Percentiles rank a stretch among this genome's conserved stretches.
phyloP scores from a whole-genome alignment of 2,113 vertebrate genomes.

The Eublepharis macularius region DNA sequence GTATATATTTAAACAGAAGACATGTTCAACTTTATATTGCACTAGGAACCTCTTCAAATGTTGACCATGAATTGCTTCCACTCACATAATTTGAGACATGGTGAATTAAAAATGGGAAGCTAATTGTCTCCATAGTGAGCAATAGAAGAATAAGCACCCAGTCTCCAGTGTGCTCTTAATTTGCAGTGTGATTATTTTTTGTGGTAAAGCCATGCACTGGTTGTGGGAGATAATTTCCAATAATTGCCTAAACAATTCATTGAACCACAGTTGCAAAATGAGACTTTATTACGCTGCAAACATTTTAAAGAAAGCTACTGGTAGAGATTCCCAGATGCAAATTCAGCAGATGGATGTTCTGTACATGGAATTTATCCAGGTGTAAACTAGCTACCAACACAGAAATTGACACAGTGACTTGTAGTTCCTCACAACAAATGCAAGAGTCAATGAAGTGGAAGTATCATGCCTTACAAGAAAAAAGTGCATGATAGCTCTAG shows the following conservation, averaged over 20 bases:
- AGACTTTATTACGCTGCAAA: neutral
- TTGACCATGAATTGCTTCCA: neutral
- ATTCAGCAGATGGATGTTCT: no score
- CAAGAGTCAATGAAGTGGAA: neutral
- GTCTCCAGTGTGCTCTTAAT: neutral
- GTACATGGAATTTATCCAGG: neutral
- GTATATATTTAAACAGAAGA: neutral
- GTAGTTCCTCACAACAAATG: neutral
- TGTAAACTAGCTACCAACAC: neutral
- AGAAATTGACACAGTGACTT: neutral
- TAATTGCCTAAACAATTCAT: neutral
- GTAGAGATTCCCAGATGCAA: neutral
- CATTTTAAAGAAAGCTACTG: neutral
- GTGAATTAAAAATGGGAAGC: conserved; percentile 6
- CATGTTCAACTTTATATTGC: neutral
- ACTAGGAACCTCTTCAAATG: neutral
- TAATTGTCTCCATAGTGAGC: neutral
- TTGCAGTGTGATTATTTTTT: neutral
- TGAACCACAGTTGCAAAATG: neutral
- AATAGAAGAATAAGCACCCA: neutral
- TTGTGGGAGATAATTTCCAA: neutral
- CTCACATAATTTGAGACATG: neutral
- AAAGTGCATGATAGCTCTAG: neutral
- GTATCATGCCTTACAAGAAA: neutral
- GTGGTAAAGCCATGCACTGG: neutral